These are phyloP conservation scores for Panulirus ornatus DNA, from an alignment of 1,140 invertebrate genomes.

Conservation along the genomic window DNA sequence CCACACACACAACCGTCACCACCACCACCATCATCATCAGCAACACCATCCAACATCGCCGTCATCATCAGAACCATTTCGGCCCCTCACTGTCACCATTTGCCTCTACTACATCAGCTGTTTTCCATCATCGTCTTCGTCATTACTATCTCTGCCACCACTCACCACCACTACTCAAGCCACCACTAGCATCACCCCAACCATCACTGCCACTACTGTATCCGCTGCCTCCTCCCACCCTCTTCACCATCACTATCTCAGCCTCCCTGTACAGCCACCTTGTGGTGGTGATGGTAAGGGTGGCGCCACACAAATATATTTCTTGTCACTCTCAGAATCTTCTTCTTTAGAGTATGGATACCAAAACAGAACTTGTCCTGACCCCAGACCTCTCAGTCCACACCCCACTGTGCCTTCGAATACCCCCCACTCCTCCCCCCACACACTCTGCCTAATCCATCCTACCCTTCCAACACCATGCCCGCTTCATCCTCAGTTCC, in stretches of 20 bases:
- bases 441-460: not conserved
- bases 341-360: too few species aligned
- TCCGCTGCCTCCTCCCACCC: too few species aligned
- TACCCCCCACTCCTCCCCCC: not conserved
- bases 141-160: not conserved
- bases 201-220: too few species aligned
- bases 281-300: too few species aligned
- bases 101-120: not conserved
- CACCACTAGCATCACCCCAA: too few species aligned
- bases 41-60: not conserved
- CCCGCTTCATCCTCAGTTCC: not conserved
- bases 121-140: not conserved
- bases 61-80: not conserved
- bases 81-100: not conserved
- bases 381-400: too few species aligned
- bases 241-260: too few species aligned
- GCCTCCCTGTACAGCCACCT: too few species aligned
- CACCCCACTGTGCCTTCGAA: too few species aligned
- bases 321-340: too few species aligned
- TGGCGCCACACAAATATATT: too few species aligned
- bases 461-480: not conserved
- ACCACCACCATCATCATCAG: not conserved
- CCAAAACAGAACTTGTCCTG: too few species aligned
- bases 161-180: not conserved
- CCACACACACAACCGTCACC: not conserved